A percentile compares a stretch with the other conserved stretches of the same genome.
phyloP scores from a whole-genome alignment of 1,140 invertebrate species.

The Reticulitermes speratus region DNA sequence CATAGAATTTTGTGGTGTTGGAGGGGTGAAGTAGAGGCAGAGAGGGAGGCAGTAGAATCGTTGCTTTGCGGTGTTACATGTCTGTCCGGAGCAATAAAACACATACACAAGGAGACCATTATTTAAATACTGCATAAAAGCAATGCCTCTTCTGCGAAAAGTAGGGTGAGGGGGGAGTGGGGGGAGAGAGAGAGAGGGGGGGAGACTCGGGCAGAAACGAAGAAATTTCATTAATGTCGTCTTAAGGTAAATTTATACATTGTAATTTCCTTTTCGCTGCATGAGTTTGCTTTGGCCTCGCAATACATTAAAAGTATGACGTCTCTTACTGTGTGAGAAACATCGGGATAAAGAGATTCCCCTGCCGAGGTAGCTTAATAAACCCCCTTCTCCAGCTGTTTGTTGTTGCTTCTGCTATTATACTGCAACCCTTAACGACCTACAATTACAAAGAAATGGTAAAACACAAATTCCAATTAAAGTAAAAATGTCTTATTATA shows the following conservation, averaged over 20 bases:
- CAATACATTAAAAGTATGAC: constrained; percentile 33
- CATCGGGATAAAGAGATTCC: background rate
- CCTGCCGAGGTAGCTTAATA: background rate
- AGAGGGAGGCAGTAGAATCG: background rate
- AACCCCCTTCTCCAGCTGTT: background rate
- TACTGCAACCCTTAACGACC: background rate
- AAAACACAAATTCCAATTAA: background rate
- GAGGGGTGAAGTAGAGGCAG: background rate
- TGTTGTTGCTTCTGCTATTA: background rate
- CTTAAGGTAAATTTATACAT: constrained; percentile 55
- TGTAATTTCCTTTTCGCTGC: constrained; percentile 47
- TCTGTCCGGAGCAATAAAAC: constrained; percentile 20
- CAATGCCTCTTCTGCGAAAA: constrained; percentile 2
- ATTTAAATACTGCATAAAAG: constrained; percentile 21
- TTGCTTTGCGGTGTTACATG: background rate
- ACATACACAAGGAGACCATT: constrained; percentile 2
- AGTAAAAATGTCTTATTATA: too few species aligned
- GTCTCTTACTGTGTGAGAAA: background rate
- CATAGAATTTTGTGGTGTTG: background rate
- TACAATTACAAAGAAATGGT: constrained; percentile 3
- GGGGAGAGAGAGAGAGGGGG: background rate
- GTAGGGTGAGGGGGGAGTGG: background rate
- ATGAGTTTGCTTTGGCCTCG: constrained; percentile 1
- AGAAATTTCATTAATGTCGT: constrained; percentile 55
- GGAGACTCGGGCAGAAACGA: background rate